These are phyloP conservation scores for Nixonia krombeini DNA, from an alignment of 1,140 invertebrate genomes.

Conservation along the genomic window DNA sequence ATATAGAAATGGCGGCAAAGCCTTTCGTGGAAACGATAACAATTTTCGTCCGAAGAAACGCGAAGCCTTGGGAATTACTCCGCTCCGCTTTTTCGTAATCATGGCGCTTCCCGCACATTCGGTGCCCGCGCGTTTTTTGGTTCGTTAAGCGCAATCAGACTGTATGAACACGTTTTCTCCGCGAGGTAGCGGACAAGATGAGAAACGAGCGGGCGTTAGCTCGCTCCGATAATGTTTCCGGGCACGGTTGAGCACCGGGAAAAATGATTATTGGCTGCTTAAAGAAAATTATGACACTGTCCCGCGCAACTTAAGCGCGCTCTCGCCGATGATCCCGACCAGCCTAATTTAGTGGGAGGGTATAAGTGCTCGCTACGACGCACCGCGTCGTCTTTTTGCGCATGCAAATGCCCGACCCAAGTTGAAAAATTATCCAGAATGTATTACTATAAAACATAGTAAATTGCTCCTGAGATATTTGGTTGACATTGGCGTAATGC, in stretches of 20 bases:
- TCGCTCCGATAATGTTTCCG: not conserved
- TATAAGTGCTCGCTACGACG: conserved; percentile 4
- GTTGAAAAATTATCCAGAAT: conserved; percentile 11
- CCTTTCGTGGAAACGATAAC: too few relatives aligned
- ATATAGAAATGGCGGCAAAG: too few relatives aligned
- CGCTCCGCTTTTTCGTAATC: not conserved
- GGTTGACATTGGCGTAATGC: too few relatives aligned
- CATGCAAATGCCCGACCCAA: conserved; percentile 10
- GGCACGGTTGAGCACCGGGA: too few relatives aligned
- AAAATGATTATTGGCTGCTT: conserved; percentile 21
- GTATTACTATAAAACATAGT: conserved; percentile 8
- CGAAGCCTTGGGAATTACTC: not conserved
- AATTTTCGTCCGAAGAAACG: conserved; percentile 5
- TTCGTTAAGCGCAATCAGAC: not conserved
- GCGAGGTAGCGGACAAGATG: not conserved
- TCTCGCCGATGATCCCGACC: conserved; percentile 11
- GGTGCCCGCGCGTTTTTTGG: not conserved
- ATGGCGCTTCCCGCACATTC: not conserved
- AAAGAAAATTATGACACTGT: conserved; percentile 30
- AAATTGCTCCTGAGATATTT: conserved; percentile 2
- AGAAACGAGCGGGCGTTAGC: not conserved
- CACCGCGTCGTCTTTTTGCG: conserved; percentile 15
- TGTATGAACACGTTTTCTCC: not conserved
- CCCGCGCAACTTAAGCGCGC: conserved; percentile 7
- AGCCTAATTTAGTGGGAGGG: conserved; percentile 35